Conservation (phyloP, 2,113 vertebrate species). For the Xiphophorus hellerii region DNA sequence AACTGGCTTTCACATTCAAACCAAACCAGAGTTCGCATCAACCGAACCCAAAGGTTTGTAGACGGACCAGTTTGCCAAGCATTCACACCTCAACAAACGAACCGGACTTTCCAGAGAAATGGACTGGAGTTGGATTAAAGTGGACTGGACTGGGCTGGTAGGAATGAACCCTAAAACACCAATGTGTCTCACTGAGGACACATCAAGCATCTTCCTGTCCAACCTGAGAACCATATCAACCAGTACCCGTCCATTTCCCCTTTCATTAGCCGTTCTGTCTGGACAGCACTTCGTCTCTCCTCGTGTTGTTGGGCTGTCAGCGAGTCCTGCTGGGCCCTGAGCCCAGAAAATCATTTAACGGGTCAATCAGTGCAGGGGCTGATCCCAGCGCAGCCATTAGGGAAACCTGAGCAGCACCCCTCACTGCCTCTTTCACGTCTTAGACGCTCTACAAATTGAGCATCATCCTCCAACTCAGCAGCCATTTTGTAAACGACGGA, state of each 20-base stretch:
- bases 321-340: slow-evolving; percentile 55
- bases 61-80: too few relatives aligned
- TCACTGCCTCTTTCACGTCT: slow-evolving; percentile 62
- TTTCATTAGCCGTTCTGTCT: slow-evolving; percentile 43
- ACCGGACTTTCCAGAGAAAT: too few relatives aligned
- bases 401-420: slow-evolving; percentile 66
- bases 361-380: slow-evolving; percentile 61
- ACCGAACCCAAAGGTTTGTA: too few relatives aligned
- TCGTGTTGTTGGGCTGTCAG: slow-evolving; percentile 63
- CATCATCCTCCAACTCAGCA: slow-evolving; percentile 63
- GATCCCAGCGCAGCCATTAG: slow-evolving; percentile 69
- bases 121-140: too few relatives aligned
- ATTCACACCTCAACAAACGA: too few relatives aligned
- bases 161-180: background rate
- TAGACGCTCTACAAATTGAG: slow-evolving; percentile 76
- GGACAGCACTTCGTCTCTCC: slow-evolving; percentile 45
- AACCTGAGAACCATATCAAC: slow-evolving; percentile 6
- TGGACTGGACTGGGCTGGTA: too few relatives aligned
- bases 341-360: slow-evolving; percentile 77
- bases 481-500: slow-evolving; percentile 70
- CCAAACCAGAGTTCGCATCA: too few relatives aligned
- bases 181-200: background rate
- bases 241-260: slow-evolving; percentile 33
- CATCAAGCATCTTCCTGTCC: slow-evolving; percentile 11
- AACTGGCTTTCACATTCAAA: too few relatives aligned